Evolutionary conservation across 2,113 vertebrate species (phyloP), one percentile per base, ranked within the genome.

Genomic region (Cyanoliseus patagonus): DNA sequence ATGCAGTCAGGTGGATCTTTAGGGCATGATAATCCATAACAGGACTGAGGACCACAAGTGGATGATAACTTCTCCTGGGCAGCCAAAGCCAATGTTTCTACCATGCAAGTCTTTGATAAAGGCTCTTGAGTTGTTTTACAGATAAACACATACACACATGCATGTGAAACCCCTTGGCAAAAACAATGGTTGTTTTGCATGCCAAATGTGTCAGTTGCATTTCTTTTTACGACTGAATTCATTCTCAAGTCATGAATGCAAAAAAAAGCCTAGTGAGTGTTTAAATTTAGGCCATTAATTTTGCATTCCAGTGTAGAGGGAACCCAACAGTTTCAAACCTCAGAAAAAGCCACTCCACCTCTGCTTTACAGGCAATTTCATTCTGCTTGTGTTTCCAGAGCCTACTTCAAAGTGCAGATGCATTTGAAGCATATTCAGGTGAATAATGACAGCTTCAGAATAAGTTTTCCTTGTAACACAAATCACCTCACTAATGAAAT

Each of bases 131-230:
- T 59, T 86, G 30, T 84, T 94, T 91, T 76, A 63, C 52, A 92
- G 73, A 91, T 52, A 93, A 94, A 95, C 47, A 94, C 46, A 92
- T 17, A 83, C 42, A 64, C 92, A 92, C 44, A 17, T 96, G 93
- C 76, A 80, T 1, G 1, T 78, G 88, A 88, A 95, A 82, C 62
- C 83, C 44, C 74, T 49, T 78, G 62, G 92, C 92, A 94, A 93
- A 96, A 96, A 91, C 92, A 96, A 84, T 85, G 77, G 91, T 49
- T 92, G 88, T 46, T 97, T 97, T 97, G 92, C 92, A 95, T 94
- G 94, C 90, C 90, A 93, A 82, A 84, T 41, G 39, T 95, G 94
- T 90, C 94, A 93, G 95, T 96, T 96, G 80, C 37, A 72, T 84
- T 97, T 96, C 3, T 47, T 90, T 96, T 97, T 90, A 96, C 61